Evolutionary conservation across 1,140 invertebrate genomes (phyloP).

Genomic region (Zaprionus ghesquierei): DNA sequence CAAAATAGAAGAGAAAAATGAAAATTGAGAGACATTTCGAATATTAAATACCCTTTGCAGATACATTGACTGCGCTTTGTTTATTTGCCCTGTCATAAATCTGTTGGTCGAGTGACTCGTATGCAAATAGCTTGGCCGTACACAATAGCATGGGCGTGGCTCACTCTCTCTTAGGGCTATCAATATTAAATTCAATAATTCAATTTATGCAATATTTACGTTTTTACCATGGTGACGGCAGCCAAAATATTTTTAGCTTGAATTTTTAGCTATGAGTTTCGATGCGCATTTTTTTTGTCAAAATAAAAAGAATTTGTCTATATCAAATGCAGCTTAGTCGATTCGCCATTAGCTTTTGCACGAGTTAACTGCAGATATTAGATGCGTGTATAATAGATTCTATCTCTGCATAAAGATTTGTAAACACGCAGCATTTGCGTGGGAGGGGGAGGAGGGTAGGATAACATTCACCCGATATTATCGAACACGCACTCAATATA

Average conservation of each 20-base stretch:
- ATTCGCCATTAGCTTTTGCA: constrained; percentile 38
- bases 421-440: background rate
- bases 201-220: constrained; percentile 63
- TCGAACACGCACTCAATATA: constrained; percentile 16
- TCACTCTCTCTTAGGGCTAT: constrained; percentile 17
- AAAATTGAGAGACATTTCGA: background rate
- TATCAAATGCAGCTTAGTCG: no score
- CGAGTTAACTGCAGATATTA: no score
- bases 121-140: constrained; percentile 36
- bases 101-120: constrained; percentile 27
- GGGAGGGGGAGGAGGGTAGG: no score
- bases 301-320: no score
- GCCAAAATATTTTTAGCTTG: no score
- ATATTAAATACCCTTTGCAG: constrained; percentile 4
- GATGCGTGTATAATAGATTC: no score
- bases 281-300: no score
- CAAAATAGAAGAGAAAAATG: constrained; percentile 3
- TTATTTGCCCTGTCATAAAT: background rate
- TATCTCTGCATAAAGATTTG: background rate
- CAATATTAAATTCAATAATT: constrained; percentile 76
- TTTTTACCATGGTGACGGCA: constrained; percentile 33
- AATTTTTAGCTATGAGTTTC: constrained; percentile 39
- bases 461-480: no score
- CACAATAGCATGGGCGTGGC: constrained; percentile 18
- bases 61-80: background rate